Evolutionary conservation across 92 coral and sea anemone genomes (phyloP), one percentile per base, ranked within the genome.

Genomic region (Montipora capitata): DNA sequence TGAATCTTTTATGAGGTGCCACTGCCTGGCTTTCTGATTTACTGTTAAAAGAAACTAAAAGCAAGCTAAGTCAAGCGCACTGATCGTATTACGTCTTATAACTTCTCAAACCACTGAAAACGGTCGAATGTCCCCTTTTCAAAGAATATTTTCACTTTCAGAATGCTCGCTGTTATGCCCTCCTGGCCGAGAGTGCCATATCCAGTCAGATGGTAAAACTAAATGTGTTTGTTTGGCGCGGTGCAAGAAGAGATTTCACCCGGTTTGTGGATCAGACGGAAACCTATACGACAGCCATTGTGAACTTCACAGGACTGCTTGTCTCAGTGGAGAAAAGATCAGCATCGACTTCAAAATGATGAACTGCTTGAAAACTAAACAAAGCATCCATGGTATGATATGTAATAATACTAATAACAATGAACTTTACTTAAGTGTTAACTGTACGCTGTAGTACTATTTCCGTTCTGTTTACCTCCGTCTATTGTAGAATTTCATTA

Each of bases 191-290:
- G 80, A 76, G 68, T 92, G 95, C 70, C 81, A 56, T 11, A 7
- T 85, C 4, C 87, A 71, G 43, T 57, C 80, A 57, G 78, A 83
- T 43, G 81, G 77, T 7, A 74, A 66, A 52, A 85, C 85, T 45
- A 73, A 68, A 77, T 92, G 95, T 76, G 93, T 81, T 71, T 92
- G 95, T 81, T 75, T 66, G 72, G 42, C 93, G 4, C 59, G 16
- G 49, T 92, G 95, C 77, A 88, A 75, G 59, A 65, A 85, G 51
- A 74, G 68, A 76, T 85, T 75, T 77, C 89, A 92, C 6, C 93
- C 91, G 44, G 95, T 92, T 85, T 92, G 95, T 42, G 95, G 95
- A 4, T 61, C 91, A 40, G 95, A 92, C 58, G 95, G 95, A 15
- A 59, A 75, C 78, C 58, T 72, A 15, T 92, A 92, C 43, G 74